Evolutionary conservation across 2,113 vertebrate genomes (phyloP), one percentile per base, ranked within the genome.

Genomic region (Tapirus terrestris): DNA sequence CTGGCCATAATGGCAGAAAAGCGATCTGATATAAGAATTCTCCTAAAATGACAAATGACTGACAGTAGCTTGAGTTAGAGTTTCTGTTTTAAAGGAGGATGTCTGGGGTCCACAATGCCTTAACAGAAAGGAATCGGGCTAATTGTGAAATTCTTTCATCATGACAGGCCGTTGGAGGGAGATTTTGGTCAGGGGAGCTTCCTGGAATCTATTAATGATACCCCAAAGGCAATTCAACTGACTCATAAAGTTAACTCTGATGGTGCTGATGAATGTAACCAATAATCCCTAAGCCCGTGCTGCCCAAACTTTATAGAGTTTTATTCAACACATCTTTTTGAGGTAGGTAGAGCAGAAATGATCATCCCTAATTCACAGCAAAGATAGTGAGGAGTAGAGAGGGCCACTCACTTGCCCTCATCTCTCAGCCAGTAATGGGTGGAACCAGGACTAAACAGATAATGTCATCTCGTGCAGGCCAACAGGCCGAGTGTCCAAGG

Each of bases 81-180:
- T 94, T 91, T 95, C 84, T 65, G 5, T 95, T 95, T 92, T 65
- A 53, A 86, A 95, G 96, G 63, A 96, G 39, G 45, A 53, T 53
- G 68, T 68, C 43, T 90, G 39, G 43, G 51, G 58, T 94, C 82
- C n/a, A 39, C 29, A 17, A 5, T 6, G 43, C 20, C 68, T 83
- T 75, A 81, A n/a, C 1, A 7, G 83, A 95, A 89, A 92, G 60
- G 63, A 79, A 60, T 92, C 25, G 14, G 77, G 79, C 70, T 76
- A 86, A 94, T 33, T 89, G 36, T 91, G 89, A 97, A 93, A 94
- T 96, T 87, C 80, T 97, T 97, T 92, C n/a, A 3, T 33, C 61
- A 39, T 43, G n/a, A 82, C 87, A 85, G 68, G 68, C 21, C 9
- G 11, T 43, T 36, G 73, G 91, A 72, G 81, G 77, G 91, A 81